Evolutionary conservation across 35 echinoderm and acorn worm genomes (phyloP).

Genomic region (Diadema setosum): DNA sequence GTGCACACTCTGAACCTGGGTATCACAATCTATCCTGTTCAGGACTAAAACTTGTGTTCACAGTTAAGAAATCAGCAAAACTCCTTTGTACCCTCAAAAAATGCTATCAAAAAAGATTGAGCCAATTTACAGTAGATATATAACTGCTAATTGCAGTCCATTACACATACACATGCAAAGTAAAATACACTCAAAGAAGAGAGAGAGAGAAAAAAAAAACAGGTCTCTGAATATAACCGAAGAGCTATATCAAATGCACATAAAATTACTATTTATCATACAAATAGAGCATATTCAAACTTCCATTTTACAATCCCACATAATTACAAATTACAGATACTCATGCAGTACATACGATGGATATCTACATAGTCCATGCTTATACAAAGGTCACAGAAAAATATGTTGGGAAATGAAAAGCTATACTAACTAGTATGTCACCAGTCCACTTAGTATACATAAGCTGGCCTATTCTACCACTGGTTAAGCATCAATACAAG

Average conservation of each 20-base stretch:
- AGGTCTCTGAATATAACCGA: background rate
- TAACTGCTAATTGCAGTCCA: background rate
- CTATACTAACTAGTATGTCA: too few species aligned
- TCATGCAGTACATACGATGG: background rate
- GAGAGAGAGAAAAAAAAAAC: background rate
- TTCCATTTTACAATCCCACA: background rate
- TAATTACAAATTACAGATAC: background rate
- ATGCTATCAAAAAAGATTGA: conserved; percentile 8
- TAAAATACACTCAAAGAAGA: conserved; percentile 6
- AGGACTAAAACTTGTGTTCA: too few species aligned
- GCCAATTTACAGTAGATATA: conserved; percentile 15
- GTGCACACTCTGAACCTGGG: too few species aligned
- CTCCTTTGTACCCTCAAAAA: too few species aligned
- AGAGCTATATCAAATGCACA: background rate
- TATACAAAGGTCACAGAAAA: background rate
- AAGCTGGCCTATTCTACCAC: too few species aligned
- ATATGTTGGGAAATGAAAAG: too few species aligned
- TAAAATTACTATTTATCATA: conserved; percentile 19
- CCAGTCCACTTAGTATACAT: too few species aligned
- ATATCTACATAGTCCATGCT: background rate
- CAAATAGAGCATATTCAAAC: background rate
- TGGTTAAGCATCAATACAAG: too few species aligned
- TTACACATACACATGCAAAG: conserved; percentile 29
- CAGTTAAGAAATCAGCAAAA: too few species aligned
- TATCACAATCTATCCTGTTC: too few species aligned